Evolutionary conservation across 2,888 invertebrate species (phyloP).

Genomic region (Matsumyia berberina): DNA sequence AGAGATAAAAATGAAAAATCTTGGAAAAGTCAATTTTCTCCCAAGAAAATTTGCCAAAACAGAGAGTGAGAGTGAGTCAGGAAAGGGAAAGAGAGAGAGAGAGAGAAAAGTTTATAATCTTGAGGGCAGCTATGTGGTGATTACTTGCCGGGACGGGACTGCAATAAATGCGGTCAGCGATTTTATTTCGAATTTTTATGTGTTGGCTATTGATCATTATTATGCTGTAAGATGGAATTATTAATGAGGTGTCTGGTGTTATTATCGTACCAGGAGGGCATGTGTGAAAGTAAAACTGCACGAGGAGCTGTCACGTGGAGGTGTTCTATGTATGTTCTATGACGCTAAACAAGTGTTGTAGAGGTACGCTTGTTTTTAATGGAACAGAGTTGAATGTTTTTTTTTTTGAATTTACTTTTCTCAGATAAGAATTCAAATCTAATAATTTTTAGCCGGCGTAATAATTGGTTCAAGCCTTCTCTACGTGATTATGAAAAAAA

Average conservation of each 20-base stretch:
- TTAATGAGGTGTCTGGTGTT: conserved; percentile 39
- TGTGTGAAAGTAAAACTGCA: too few species aligned
- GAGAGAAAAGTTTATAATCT: background rate
- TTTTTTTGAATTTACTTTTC: too few species aligned
- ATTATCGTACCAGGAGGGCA: background rate
- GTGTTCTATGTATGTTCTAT: too few species aligned
- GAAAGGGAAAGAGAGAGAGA: background rate
- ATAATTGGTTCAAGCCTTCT: too few species aligned
- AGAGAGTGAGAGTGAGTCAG: background rate
- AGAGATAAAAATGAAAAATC: conserved; percentile 46
- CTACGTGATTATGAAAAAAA: too few species aligned
- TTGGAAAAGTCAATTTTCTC: conserved; percentile 39
- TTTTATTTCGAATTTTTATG: conserved; percentile 50
- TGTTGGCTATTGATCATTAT: conserved; percentile 26
- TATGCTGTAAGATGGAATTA: conserved; percentile 37
- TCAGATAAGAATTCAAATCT: too few species aligned
- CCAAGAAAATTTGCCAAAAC: background rate
- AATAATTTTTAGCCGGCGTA: too few species aligned
- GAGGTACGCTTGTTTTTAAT: too few species aligned
- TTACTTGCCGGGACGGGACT: conserved; percentile 6
- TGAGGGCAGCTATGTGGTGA: background rate
- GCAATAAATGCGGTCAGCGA: conserved; percentile 8
- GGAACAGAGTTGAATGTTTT: too few species aligned
- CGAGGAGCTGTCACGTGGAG: too few species aligned
- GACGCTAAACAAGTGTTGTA: too few species aligned